These are phyloP conservation scores for Gallinago paraguaiae DNA, from an alignment of 2,113 vertebrate genomes.

Conservation along the genomic window DNA sequence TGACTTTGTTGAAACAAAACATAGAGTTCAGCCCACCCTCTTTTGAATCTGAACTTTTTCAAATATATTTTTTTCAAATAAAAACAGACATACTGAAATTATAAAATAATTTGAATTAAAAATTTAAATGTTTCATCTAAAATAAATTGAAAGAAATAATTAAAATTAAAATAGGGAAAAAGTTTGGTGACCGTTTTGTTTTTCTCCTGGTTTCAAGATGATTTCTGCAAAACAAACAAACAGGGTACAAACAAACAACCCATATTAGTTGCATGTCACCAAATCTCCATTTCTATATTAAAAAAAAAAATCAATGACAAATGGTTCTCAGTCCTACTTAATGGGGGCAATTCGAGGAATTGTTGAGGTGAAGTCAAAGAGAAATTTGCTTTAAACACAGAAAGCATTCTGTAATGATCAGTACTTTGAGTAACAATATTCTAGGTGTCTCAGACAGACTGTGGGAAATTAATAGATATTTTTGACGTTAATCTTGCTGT, in stretches of 20 bases:
- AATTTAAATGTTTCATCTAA: neutral
- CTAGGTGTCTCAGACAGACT: constrained; percentile 6
- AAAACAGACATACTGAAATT: neutral
- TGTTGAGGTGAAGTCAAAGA: constrained; percentile 4
- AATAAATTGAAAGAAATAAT: constrained; percentile 14
- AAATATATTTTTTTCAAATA: neutral
- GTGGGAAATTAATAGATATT: constrained; percentile 42
- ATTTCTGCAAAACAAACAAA: constrained; percentile 22
- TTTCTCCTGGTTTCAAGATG: constrained; percentile 5
- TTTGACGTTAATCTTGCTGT: constrained; percentile 44
- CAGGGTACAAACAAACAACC: neutral
- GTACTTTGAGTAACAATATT: constrained; percentile 24
- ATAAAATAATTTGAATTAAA: neutral
- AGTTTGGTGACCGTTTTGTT: neutral
- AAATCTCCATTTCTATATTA: neutral
- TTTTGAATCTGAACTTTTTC: neutral
- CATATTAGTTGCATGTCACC: neutral
- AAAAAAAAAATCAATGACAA: neutral
- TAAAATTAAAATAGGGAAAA: neutral
- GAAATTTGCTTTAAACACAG: constrained; percentile 43
- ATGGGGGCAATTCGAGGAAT: neutral
- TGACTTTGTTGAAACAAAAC: neutral
- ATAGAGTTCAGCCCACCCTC: neutral
- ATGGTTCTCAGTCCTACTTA: neutral
- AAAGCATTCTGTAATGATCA: constrained; percentile 30